Base-by-base conservation (phyloP, 2,113 vertebrate species). In the Alexandromys fortis region DNA sequence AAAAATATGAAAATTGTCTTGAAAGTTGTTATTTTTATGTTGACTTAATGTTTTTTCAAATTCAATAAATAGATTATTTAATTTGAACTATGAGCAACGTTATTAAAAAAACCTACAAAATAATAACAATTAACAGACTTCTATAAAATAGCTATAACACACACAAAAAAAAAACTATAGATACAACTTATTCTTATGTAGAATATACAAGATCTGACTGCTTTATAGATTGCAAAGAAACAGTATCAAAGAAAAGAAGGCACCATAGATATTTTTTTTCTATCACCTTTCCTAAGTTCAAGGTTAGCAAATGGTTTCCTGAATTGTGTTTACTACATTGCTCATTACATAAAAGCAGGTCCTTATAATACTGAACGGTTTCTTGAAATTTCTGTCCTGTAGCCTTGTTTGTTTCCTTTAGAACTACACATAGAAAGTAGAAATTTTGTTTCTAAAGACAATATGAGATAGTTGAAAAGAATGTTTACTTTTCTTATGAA, bases 11-110 rank as follows among this genome's bases (percentile, higher is more conserved):
- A 92, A 81, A 72, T 85, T 89, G 30, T 90, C 22, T 68, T 16
- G 58, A 73, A 86, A 87, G 73, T 24, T 47, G 67, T 58, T 19
- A 90, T 83, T 87, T 89, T 90, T 67, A 38, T 38, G 42, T 79
- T 17, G 22, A 49, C 68, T 90, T 78, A 26, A 2, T 1, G 30
- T 47, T 89, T 95, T 13, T 9, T 47, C n/a, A 16, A 70, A 19
- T 38, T 88, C 38, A 88, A 73, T 3, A 76, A 70, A 58, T 58
- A 63, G 28, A 2, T 55, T 42, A 92, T 73, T 96, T 73, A 67
- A 79, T 83, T 91, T 33, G 28, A 4, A 65, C 11, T 61, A 58
- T 86, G n/a, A 90, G 17, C 3, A 93, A 17, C 49, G 30, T 67
- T 72, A 38, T 38, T n/a, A n/a, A 88, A 67, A 72, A 22, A 52